Evolutionary conservation across 2,113 vertebrate genomes (phyloP).

Genomic region (Vimba vimba): DNA sequence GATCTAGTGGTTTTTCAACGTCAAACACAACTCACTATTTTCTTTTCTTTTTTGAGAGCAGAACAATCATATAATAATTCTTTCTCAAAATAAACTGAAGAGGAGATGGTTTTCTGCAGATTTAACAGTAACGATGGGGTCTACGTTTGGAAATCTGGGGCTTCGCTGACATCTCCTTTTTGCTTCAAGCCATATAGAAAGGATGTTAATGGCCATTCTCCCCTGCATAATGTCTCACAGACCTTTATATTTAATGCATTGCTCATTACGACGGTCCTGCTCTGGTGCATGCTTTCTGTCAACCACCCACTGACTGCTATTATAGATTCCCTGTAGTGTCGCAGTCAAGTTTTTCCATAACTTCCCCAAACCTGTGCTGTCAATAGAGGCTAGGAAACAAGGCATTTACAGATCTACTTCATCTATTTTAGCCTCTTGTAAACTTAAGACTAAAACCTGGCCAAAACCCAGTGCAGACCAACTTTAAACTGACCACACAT

Average conservation of each 20-base stretch:
- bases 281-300: conserved; percentile 4
- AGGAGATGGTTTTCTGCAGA: neutral
- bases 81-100: neutral
- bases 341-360: neutral
- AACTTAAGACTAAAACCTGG: neutral
- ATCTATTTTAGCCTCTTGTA: conserved; percentile 17
- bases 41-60: neutral
- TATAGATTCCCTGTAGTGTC: conserved; percentile 14
- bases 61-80: neutral
- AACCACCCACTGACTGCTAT: conserved; percentile 26
- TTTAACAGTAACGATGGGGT: neutral
- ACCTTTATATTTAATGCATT: conserved; percentile 22
- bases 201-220: conserved; percentile 5
- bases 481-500: neutral
- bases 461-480: neutral
- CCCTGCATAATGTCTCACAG: conserved; percentile 28
- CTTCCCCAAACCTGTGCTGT: neutral
- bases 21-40: neutral
- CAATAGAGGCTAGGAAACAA: neutral
- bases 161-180: conserved; percentile 9
- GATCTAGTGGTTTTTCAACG: neutral
- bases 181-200: conserved; percentile 19
- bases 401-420: neutral
- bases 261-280: conserved; percentile 43
- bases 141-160: neutral